These are phyloP conservation scores for Tachysurus vachellii DNA, from an alignment of 2,113 vertebrate genomes.

Conservation along the genomic window DNA sequence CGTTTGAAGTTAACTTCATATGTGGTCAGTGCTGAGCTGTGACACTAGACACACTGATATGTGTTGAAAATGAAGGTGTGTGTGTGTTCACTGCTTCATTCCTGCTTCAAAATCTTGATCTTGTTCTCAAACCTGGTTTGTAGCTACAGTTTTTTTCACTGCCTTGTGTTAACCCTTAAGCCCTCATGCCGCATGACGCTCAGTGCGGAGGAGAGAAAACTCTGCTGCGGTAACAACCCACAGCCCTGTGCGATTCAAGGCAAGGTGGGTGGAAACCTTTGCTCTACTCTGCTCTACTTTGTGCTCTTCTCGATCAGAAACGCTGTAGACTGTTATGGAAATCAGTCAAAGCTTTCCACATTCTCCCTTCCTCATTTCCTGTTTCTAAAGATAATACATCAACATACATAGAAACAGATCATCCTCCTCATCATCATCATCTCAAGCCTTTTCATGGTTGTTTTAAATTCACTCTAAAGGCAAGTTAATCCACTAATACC, in stretches of 20 bases:
- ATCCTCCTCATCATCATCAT: neutral
- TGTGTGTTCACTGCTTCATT: neutral
- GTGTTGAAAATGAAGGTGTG: neutral
- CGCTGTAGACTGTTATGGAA: neutral
- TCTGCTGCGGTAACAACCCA: neutral
- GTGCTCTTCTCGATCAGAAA: neutral
- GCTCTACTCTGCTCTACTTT: neutral
- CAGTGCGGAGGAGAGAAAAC: neutral
- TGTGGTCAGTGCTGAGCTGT: neutral
- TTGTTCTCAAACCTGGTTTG: neutral
- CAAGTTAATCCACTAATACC: neutral
- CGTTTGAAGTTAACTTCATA: no score
- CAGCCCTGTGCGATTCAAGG: neutral
- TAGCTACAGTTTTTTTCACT: neutral
- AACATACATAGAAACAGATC: neutral
- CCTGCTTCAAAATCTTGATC: conserved; percentile 4
- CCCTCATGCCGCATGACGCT: conserved; percentile 5
- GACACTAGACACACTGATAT: neutral
- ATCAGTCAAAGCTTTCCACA: neutral
- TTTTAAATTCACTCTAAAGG: neutral
- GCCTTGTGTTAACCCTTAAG: conserved; percentile 11
- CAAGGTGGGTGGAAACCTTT: conserved; percentile 27
- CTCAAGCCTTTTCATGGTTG: no score
- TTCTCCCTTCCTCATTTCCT: neutral
- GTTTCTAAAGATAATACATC: neutral